Percentiles rank a stretch among this genome's conserved stretches.
Evolutionary conservation across 2,888 invertebrate species (phyloP).

Genomic region (Cepaea hortensis): DNA sequence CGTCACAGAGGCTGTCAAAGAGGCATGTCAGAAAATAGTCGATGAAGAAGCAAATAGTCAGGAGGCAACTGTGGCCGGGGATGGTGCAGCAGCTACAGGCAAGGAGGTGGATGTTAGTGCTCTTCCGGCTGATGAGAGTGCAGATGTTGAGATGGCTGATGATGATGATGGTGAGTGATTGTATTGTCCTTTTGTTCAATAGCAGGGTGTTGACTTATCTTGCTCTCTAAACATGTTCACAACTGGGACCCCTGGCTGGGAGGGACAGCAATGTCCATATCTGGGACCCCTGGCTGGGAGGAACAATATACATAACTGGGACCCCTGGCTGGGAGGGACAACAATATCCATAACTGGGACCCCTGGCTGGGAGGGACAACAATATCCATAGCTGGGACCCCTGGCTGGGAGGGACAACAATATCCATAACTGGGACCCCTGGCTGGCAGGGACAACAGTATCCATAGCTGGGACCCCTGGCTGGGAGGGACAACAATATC

Average conservation of each 20-base stretch:
- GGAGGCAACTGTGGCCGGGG: not conserved
- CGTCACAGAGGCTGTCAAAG: not conserved
- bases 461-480: no score
- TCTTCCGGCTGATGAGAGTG: constrained; percentile 33
- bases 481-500: no score
- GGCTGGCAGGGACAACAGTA: no score
- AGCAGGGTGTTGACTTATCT: not conserved
- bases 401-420: no score
- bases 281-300: no score
- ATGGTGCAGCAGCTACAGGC: constrained; percentile 28
- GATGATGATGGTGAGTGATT: not conserved
- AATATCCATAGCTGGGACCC: no score
- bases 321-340: no score
- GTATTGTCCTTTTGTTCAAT: not conserved
- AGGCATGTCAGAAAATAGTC: not conserved
- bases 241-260: not conserved
- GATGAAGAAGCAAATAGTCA: not conserved
- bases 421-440: no score
- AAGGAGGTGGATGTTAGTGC: constrained; percentile 39
- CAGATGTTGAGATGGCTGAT: constrained; percentile 42
- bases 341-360: no score
- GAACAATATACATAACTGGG: no score
- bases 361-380: no score
- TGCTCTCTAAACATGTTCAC: not conserved
- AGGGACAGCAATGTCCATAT: no score